Conservation (phyloP, 2,797 vertebrate species). For the Pipistrellus kuhlii region DNA sequence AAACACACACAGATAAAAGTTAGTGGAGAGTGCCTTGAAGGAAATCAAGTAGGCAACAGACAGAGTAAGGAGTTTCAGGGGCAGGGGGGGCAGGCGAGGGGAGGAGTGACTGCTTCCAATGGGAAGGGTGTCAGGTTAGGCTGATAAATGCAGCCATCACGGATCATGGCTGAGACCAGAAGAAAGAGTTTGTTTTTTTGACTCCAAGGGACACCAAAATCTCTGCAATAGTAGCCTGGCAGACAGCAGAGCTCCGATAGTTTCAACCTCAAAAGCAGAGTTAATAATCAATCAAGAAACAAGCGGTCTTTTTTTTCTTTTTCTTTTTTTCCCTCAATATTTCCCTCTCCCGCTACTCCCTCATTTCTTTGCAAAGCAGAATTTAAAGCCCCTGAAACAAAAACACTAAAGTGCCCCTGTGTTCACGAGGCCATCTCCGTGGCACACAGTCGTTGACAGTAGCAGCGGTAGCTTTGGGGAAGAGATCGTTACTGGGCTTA, state of each 20-base stretch:
- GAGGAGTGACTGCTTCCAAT: neutral
- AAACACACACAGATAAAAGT: neutral
- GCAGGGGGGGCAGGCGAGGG: too few relatives aligned
- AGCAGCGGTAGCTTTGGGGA: slow-evolving; percentile 21
- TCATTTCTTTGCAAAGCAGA: neutral
- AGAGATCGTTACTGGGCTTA: neutral
- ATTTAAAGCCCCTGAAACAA: slow-evolving; percentile 30
- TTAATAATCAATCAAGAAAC: slow-evolving; percentile 5
- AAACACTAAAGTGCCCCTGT: neutral
- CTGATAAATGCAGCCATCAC: neutral
- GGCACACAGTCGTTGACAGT: slow-evolving; percentile 6
- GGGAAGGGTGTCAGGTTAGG: too few relatives aligned
- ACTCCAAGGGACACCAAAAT: neutral
- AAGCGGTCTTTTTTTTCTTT: neutral
- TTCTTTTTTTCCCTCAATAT: neutral
- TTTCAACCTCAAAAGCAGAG: slow-evolving; percentile 8
- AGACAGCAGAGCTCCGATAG: neutral
- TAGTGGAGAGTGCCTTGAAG: neutral
- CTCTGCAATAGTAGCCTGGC: neutral
- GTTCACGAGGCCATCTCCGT: slow-evolving; percentile 6
- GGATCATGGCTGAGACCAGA: neutral
- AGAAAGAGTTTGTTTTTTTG: neutral
- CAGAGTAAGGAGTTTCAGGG: rapidly evolving
- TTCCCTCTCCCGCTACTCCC: neutral
- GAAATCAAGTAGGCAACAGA: neutral